These are phyloP conservation scores for Phoebastria nigripes DNA, from an alignment of 2,797 vertebrate genomes.

Conservation along the genomic window DNA sequence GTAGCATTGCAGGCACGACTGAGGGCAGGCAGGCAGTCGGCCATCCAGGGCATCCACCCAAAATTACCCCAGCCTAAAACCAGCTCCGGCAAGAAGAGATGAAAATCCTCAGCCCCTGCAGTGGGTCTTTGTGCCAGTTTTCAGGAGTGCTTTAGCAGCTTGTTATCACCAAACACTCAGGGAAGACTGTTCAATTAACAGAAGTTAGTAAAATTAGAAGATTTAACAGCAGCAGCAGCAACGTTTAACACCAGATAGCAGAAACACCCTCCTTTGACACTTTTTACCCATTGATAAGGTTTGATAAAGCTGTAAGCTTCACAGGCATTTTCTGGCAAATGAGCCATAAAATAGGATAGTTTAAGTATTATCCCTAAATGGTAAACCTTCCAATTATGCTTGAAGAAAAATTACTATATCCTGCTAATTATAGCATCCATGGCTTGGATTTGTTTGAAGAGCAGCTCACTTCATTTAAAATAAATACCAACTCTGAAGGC, in stretches of 20 bases:
- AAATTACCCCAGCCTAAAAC: neutral
- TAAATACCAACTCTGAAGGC: neutral
- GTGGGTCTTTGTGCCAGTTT: neutral
- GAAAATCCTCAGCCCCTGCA: neutral
- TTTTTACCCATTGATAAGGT: slow-evolving; percentile 15
- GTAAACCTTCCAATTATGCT: slow-evolving; percentile 58
- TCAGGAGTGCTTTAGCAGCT: neutral
- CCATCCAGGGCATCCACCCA: neutral
- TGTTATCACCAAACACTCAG: neutral
- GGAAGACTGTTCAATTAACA: neutral
- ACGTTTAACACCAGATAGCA: neutral
- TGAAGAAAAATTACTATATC: slow-evolving; percentile 46
- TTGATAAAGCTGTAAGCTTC: slow-evolving; percentile 53
- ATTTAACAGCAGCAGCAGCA: neutral
- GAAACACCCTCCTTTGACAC: neutral
- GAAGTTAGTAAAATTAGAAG: neutral
- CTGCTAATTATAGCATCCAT: slow-evolving; percentile 46
- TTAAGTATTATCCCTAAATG: slow-evolving; percentile 48
- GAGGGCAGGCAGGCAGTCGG: neutral
- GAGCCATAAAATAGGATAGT: slow-evolving; percentile 62
- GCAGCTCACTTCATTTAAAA: neutral
- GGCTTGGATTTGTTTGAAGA: slow-evolving; percentile 31
- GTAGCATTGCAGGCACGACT: accelerated
- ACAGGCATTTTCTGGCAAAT: slow-evolving; percentile 51
- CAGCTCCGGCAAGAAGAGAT: accelerated